Evolutionary conservation across 2,797 vertebrate genomes (phyloP).

Genomic region (Austrolebias charrua): DNA sequence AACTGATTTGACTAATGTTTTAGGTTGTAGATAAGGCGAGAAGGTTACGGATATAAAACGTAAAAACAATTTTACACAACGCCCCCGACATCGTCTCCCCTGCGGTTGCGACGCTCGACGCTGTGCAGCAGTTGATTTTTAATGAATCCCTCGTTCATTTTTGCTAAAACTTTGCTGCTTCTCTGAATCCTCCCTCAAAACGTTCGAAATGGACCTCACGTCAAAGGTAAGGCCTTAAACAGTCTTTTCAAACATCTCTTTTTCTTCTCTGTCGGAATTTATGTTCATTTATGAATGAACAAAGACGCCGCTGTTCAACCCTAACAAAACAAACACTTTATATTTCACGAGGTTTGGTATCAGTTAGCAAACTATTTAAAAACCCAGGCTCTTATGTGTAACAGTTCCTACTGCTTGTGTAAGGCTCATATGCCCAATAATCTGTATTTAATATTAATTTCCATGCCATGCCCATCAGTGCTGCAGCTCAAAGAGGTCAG

Average conservation of each 20-base stretch:
- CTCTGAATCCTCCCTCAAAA: not conserved
- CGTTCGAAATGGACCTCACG: constrained; percentile 43
- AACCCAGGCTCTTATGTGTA: not conserved
- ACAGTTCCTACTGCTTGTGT: not conserved
- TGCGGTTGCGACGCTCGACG: not conserved
- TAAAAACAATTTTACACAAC: rapidly evolving
- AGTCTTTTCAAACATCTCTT: not conserved
- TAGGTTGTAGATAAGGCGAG: rapidly evolving
- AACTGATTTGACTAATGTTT: rapidly evolving
- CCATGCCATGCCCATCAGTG: too few species aligned
- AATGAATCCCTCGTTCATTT: constrained; percentile 42
- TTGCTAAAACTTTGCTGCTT: constrained; percentile 1
- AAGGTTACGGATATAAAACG: rapidly evolving
- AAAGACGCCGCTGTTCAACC: not conserved
- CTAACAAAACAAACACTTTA: not conserved
- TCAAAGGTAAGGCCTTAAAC: constrained; percentile 54
- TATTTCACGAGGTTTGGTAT: not conserved
- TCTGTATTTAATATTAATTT: not conserved
- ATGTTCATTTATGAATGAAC: not conserved
- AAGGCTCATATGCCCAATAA: not conserved
- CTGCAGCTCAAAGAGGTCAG: constrained; percentile 5
- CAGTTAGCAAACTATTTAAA: not conserved
- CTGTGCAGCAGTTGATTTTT: constrained; percentile 59
- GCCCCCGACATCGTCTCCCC: not conserved
- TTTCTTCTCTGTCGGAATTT: rapidly evolving